Evolutionary conservation across 2,797 vertebrate species (phyloP).

Genomic region (Rhincodon typus): DNA sequence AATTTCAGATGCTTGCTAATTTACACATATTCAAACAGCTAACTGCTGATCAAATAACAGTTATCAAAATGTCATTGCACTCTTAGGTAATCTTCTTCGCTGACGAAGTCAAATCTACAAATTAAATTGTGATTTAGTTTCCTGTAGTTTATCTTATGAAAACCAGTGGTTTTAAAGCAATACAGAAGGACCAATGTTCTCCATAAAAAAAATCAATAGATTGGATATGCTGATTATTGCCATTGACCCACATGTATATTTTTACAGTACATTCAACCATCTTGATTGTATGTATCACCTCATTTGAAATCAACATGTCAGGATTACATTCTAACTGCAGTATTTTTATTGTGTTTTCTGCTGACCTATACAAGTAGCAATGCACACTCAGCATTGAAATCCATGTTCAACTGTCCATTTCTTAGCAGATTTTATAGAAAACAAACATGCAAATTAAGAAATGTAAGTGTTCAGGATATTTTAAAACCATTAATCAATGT

Average conservation of each 20-base stretch:
- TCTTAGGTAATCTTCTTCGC: background rate
- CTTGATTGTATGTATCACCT: background rate
- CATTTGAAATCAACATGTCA: background rate
- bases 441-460: background rate
- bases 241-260: background rate
- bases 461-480: background rate
- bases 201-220: conserved; percentile 18
- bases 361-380: background rate
- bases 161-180: background rate
- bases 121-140: conserved; percentile 35
- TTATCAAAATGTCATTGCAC: background rate
- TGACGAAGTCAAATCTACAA: background rate
- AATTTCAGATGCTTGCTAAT: background rate
- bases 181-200: conserved; percentile 7
- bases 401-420: background rate
- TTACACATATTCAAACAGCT: background rate
- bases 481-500: background rate
- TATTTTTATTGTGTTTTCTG: background rate
- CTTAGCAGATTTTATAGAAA: background rate
- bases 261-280: background rate
- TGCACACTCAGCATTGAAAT: background rate
- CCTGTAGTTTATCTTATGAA: conserved; percentile 2
- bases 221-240: conserved; percentile 2
- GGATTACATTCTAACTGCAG: background rate
- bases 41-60: background rate